phyloP scores from a whole-genome alignment of 2,113 vertebrate genomes.

The Marcusenius ussheri region DNA sequence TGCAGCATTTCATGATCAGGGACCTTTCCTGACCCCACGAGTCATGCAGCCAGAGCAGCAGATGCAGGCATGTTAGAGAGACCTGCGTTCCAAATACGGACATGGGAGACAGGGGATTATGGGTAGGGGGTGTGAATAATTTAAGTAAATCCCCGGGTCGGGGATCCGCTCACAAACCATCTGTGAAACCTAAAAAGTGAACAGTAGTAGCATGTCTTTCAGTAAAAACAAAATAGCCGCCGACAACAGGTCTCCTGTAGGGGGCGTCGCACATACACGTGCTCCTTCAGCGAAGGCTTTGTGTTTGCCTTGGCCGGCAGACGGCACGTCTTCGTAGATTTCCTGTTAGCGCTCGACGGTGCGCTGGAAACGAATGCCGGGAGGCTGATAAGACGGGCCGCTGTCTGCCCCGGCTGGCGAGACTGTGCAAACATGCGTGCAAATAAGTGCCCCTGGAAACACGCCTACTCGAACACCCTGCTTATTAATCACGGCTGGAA shows the following conservation, averaged over 20 bases:
- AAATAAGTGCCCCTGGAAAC: not conserved
- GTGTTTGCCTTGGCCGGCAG: constrained; percentile 28
- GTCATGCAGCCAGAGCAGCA: not conserved
- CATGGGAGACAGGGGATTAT: not conserved
- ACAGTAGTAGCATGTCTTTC: not conserved
- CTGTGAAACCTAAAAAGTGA: not conserved
- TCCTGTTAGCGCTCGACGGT: constrained; percentile 48
- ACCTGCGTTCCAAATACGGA: not conserved
- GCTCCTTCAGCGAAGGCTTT: constrained; percentile 29
- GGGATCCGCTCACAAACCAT: not conserved
- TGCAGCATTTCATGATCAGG: not conserved
- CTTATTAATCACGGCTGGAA: constrained; percentile 7
- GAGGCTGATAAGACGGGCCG: constrained; percentile 37
- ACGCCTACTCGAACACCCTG: not conserved
- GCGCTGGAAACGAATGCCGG: constrained; percentile 64
- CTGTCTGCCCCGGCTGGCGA: not conserved
- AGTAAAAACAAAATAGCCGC: not conserved
- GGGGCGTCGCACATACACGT: constrained; percentile 19
- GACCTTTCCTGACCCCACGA: not conserved
- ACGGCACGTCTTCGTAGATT: not conserved
- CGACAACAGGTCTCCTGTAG: constrained; percentile 8
- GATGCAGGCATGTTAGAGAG: not conserved
- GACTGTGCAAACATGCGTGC: not conserved
- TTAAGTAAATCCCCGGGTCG: not conserved
- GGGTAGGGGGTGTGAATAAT: not conserved